These are phyloP conservation scores for Physeter macrocephalus DNA, from an alignment of 2,113 vertebrate genomes.

Conservation along the genomic window DNA sequence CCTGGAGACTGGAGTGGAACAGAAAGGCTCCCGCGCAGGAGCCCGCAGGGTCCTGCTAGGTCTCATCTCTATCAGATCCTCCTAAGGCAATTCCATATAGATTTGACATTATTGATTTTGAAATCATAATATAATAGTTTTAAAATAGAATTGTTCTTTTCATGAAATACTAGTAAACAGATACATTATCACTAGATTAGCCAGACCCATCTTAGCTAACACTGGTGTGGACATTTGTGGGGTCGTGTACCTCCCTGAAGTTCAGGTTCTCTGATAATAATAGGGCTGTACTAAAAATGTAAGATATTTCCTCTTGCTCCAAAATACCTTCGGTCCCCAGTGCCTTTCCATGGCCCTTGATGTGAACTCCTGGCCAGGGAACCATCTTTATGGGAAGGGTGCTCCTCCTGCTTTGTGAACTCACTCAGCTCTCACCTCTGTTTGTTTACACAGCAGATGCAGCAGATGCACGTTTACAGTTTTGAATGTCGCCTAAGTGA, in stretches of 20 bases:
- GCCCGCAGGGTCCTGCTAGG: not conserved
- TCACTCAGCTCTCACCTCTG: accelerated
- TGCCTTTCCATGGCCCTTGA: accelerated
- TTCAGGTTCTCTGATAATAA: not conserved
- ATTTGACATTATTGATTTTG: not conserved
- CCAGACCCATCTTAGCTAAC: no score
- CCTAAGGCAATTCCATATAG: not conserved
- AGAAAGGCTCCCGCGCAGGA: not conserved
- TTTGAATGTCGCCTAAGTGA: accelerated
- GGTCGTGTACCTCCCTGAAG: not conserved
- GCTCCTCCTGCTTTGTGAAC: no score
- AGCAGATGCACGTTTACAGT: accelerated
- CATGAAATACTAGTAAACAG: not conserved
- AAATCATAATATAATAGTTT: not conserved
- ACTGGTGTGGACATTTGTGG: not conserved
- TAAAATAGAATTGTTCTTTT: not conserved
- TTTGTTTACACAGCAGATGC: accelerated
- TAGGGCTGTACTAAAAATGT: not conserved
- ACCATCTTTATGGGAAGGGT: accelerated
- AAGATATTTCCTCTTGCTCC: not conserved
- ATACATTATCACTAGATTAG: not conserved
- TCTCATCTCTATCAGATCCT: not conserved
- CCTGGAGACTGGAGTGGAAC: not conserved
- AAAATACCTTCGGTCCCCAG: no score
- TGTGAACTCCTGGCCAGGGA: no score